Conservation (phyloP, 1,140 invertebrate genomes). For the Ylistrum balloti region DNA sequence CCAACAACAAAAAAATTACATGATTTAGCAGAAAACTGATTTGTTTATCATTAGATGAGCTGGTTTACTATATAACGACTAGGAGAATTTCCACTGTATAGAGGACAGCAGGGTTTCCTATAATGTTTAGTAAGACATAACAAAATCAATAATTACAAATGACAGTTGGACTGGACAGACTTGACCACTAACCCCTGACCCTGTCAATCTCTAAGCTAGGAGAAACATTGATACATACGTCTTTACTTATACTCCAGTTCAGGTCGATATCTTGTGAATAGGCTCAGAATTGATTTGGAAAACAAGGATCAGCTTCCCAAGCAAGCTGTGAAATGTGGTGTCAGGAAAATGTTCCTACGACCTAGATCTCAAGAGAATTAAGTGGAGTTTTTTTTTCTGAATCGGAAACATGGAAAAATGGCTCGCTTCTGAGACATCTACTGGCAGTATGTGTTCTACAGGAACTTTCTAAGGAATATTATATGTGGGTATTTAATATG, state of each 20-base stretch:
- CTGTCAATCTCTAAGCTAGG: not conserved
- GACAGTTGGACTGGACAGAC: not conserved
- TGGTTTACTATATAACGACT: too few species aligned
- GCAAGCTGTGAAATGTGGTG: not conserved
- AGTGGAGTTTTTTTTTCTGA: constrained; percentile 13
- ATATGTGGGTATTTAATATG: constrained; percentile 40
- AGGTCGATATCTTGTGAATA: constrained; percentile 28
- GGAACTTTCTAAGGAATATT: not conserved
- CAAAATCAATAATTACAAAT: not conserved
- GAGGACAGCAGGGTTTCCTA: not conserved
- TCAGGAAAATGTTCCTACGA: not conserved
- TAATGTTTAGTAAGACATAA: not conserved
- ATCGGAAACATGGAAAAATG: not conserved
- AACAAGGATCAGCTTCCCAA: not conserved
- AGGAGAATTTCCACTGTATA: too few species aligned
- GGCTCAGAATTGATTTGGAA: not conserved
- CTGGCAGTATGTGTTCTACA: not conserved
- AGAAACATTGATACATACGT: constrained; percentile 39
- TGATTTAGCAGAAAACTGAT: too few species aligned
- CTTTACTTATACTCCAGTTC: not conserved
- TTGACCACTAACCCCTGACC: constrained; percentile 9
- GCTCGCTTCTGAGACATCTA: not conserved
- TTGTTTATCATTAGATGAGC: too few species aligned
- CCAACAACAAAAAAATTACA: too few species aligned
- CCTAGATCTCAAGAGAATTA: not conserved